Evolutionary conservation across 2,113 vertebrate species (phyloP).

Genomic region (Asarcornis scutulata): DNA sequence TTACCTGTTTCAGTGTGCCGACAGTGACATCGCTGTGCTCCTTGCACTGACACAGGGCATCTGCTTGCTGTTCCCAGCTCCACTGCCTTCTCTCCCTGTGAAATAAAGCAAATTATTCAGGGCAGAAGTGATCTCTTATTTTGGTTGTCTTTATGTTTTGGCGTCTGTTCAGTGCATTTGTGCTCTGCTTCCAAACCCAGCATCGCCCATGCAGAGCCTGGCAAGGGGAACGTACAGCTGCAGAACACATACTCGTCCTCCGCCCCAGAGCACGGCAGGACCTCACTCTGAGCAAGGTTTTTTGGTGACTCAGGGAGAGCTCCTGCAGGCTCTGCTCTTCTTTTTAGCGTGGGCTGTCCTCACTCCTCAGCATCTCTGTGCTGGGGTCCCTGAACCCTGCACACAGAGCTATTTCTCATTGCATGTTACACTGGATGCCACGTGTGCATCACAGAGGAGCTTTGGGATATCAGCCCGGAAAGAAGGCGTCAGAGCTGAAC

Average conservation of each 20-base stretch:
- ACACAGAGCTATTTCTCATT: neutral
- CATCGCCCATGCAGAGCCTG: neutral
- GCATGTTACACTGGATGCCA: neutral
- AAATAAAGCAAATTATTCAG: neutral
- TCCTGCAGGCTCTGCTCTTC: neutral
- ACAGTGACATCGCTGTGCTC: neutral
- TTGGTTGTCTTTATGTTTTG: neutral
- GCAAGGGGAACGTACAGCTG: neutral
- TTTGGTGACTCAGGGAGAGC: neutral
- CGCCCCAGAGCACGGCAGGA: fast-evolving
- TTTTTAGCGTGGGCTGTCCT: neutral
- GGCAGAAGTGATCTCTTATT: neutral
- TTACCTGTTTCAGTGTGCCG: neutral
- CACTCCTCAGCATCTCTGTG: neutral
- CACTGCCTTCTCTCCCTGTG: neutral
- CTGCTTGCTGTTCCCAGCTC: neutral
- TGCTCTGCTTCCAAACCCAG: neutral
- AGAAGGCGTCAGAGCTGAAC: neutral
- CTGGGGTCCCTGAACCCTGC: neutral
- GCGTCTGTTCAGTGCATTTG: neutral
- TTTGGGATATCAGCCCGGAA: neutral
- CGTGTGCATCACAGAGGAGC: neutral
- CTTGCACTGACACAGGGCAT: neutral
- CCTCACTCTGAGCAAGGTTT: neutral
- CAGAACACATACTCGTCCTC: neutral